Percentiles rank a stretch among this genome's conserved stretches.
Evolutionary conservation across 1,140 invertebrate species (phyloP).

Genomic region (Andricus grossulariae): DNA sequence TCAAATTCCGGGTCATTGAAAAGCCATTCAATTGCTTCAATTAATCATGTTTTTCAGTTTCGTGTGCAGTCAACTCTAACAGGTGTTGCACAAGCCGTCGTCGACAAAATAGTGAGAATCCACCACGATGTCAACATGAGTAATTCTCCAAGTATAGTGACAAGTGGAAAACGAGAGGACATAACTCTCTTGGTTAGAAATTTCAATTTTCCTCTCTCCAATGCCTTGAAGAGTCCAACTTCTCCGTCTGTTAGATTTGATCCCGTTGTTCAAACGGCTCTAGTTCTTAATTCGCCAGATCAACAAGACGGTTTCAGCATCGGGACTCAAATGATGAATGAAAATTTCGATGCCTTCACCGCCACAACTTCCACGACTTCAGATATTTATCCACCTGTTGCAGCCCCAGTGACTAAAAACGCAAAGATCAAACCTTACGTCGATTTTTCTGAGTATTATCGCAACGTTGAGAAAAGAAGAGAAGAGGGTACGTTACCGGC

Average conservation of each 20-base stretch:
- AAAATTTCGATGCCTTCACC: constrained; percentile 64
- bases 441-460: constrained; percentile 89
- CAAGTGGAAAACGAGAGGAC: constrained; percentile 81
- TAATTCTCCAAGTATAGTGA: constrained; percentile 74
- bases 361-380: constrained; percentile 69
- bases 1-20: no score
- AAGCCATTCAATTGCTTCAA: neutral
- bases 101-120: constrained; percentile 89
- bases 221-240: constrained; percentile 77
- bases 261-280: constrained; percentile 77
- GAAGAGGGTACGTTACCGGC: constrained; percentile 78
- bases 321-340: constrained; percentile 60
- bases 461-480: constrained; percentile 81
- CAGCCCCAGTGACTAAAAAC: constrained; percentile 72
- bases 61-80: constrained; percentile 86
- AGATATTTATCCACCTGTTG: constrained; percentile 70
- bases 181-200: constrained; percentile 91
- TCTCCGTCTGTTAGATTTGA: constrained; percentile 78
- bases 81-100: constrained; percentile 90
- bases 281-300: constrained; percentile 48
- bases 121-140: constrained; percentile 89
- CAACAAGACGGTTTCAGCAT: constrained; percentile 54
- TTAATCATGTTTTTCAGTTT: constrained; percentile 78
- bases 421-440: constrained; percentile 88
- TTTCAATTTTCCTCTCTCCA: constrained; percentile 88